Evolutionary conservation across 1,140 invertebrate genomes (phyloP), one percentile per base, ranked within the genome.

Genomic region (Euura lappo): DNA sequence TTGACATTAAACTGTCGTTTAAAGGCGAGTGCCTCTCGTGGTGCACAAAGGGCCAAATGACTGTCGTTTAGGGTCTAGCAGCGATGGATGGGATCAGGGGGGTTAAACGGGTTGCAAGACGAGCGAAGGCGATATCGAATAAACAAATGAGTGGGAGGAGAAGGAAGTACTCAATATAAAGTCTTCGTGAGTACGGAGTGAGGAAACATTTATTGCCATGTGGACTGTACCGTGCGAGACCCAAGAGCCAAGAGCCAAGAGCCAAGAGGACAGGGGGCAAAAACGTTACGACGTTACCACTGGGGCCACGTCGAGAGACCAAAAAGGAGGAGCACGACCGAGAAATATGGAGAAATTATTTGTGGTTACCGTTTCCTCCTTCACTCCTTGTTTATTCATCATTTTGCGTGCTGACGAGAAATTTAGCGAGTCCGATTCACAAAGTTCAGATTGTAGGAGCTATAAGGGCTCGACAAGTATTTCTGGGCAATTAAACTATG

Each of bases 131-230:
- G 73, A 78, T 80, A 81, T 82, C 79, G 80, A 82, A 81, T 82
- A 80, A 81, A 82, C 77, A 81, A 81, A 82, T 76, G 79, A 79
- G 79, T 80, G 74, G 79, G 78, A 77, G 78, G 74, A 75, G 75
- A 74, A 81, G 78, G 80, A 82, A 82, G 80, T 81, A 75, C 74
- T 76, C 75, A 75, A 81, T 80, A 81, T 81, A 81, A 81, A 77
- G 78, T 79, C 79, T 81, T 80, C 79, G 79, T 80, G 79, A 81
- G 51, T 60, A 28, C 28, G 8, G 51, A 11, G 51, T n/a, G 51
- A 60, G 51, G 51, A 60, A 60, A 60, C 51, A 60, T 60, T 60
- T 60, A 60, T 60, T 60, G 51, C 51, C 51, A 60, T 60, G 13
- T 60, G 51, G 51, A n/a, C 13, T 60, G 51, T 4, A 28, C 28